Evolutionary conservation across 2,888 invertebrate species (phyloP).

Genomic region (Sialis fuliginosa): DNA sequence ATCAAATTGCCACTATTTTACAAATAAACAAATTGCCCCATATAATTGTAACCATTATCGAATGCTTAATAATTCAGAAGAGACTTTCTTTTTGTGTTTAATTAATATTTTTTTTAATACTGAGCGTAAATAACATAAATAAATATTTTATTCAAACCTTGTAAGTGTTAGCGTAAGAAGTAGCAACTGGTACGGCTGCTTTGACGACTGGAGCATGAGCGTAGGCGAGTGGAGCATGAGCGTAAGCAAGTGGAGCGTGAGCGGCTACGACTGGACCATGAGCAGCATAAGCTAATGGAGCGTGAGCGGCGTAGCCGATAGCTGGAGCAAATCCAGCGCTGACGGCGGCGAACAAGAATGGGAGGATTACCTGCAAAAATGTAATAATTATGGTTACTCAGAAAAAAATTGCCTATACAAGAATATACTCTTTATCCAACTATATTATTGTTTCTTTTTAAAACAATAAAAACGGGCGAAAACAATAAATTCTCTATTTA

Average conservation of each 20-base stretch:
- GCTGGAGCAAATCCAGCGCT: conserved; percentile 10
- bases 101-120: neutral
- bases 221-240: conserved; percentile 15
- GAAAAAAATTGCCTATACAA: neutral
- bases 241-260: conserved; percentile 23
- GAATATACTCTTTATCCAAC: no score
- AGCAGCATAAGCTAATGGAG: conserved; percentile 19
- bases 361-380: conserved; percentile 17
- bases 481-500: no score
- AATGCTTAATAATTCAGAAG: neutral
- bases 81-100: neutral
- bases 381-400: conserved; percentile 2
- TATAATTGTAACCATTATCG: no score
- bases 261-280: conserved; percentile 18
- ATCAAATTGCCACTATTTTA: no score
- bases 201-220: conserved; percentile 24
- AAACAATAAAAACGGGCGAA: no score
- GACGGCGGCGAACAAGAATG: conserved; percentile 25
- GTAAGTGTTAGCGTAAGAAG: conserved; percentile 46
- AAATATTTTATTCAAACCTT: conserved; percentile 27
- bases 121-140: neutral
- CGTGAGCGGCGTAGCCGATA: conserved; percentile 1
- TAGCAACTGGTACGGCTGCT: conserved; percentile 36
- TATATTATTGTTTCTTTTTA: no score
- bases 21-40: no score